Evolutionary conservation across 2,113 vertebrate genomes (phyloP).

Genomic region (Lagopus leucura): DNA sequence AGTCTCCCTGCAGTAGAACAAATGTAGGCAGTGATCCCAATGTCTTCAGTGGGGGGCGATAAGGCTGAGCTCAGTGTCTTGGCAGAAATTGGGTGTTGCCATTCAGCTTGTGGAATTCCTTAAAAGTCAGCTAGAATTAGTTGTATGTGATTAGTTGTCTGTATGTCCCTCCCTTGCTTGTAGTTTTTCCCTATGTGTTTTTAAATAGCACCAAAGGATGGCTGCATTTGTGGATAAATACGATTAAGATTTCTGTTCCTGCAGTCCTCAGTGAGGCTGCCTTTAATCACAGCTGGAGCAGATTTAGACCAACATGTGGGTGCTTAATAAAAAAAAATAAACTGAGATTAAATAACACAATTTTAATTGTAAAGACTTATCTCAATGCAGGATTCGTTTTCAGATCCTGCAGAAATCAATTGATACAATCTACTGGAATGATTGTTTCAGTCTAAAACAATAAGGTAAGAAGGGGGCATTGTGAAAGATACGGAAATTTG

Average conservation of each 20-base stretch:
- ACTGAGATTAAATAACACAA: background rate
- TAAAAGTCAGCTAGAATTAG: background rate
- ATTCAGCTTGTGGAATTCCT: background rate
- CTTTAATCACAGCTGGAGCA: background rate
- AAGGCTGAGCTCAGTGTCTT: accelerated
- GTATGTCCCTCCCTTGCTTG: background rate
- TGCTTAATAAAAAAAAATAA: background rate
- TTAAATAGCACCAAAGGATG: background rate
- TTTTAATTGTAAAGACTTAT: background rate
- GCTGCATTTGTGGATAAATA: background rate
- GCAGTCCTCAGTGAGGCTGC: background rate
- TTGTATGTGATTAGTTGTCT: background rate
- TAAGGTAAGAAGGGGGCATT: background rate
- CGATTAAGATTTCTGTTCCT: background rate
- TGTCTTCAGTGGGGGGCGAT: background rate
- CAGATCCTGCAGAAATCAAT: background rate
- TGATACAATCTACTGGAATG: background rate
- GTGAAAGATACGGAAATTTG: background rate
- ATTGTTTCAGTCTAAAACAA: background rate
- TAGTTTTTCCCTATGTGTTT: background rate
- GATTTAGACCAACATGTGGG: background rate
- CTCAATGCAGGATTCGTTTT: background rate
- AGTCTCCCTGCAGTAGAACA: background rate
- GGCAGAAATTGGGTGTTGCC: background rate
- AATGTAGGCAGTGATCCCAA: background rate